These are phyloP conservation scores for Subanguina moxae DNA, from an alignment of 1,140 invertebrate genomes.

Conservation along the genomic window DNA sequence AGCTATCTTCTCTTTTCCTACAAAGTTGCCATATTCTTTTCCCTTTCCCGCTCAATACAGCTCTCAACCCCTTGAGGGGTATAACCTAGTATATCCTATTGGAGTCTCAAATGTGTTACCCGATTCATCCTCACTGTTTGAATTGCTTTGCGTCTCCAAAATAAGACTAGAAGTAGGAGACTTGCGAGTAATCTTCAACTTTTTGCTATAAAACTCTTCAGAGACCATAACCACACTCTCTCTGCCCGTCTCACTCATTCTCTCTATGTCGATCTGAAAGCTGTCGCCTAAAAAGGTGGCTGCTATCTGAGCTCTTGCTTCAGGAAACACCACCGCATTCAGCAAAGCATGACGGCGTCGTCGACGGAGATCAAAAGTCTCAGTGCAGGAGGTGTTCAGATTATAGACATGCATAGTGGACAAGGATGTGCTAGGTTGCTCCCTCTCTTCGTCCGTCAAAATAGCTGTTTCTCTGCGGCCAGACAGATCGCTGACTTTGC, in stretches of 20 bases:
- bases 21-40: too few species aligned
- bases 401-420: background rate
- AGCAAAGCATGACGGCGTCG: conserved; percentile 31
- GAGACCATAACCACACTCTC: conserved; percentile 43
- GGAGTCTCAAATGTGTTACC: background rate
- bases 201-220: conserved; percentile 35
- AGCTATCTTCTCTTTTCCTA: too few species aligned
- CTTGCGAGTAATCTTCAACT: background rate
- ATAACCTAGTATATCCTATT: background rate
- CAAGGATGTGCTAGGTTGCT: conserved; percentile 1
- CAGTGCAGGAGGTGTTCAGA: conserved; percentile 9
- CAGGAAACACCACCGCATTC: conserved; percentile 47
- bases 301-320: conserved; percentile 13
- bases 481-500: conserved; percentile 17
- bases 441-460: conserved; percentile 33
- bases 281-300: conserved; percentile 26
- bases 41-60: too few species aligned
- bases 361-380: conserved; percentile 30
- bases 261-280: conserved; percentile 47
- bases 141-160: too few species aligned
- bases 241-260: conserved; percentile 36
- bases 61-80: too few species aligned
- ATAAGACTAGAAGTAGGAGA: too few species aligned
- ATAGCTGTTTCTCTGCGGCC: conserved; percentile 45
- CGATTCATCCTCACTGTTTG: too few species aligned